phyloP scores from a whole-genome alignment of 2,888 invertebrate species.

The Rhorus exstirpatorius region DNA sequence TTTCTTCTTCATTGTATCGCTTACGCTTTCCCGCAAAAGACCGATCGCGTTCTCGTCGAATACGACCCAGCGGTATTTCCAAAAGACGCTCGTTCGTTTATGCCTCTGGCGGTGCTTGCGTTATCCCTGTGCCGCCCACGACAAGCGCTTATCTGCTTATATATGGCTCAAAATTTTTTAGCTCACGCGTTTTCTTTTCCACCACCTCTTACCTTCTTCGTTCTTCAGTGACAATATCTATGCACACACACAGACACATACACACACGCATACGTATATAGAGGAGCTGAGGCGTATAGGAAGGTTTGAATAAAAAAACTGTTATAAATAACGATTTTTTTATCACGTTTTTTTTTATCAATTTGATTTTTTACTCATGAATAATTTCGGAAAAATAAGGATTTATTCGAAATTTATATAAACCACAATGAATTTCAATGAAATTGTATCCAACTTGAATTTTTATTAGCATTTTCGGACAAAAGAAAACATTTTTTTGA shows the following conservation, averaged over 20 bases:
- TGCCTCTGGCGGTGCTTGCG: constrained; percentile 19
- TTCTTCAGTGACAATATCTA: not conserved
- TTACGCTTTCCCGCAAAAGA: constrained; percentile 4
- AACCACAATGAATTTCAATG: too few species aligned
- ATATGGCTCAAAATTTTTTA: constrained; percentile 36
- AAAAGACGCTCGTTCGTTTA: not conserved
- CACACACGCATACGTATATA: too few species aligned
- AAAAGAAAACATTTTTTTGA: too few species aligned
- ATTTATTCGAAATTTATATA: too few species aligned
- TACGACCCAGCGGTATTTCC: constrained; percentile 26
- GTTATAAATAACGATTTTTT: too few species aligned
- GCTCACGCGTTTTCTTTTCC: constrained; percentile 9
- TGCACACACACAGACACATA: not conserved
- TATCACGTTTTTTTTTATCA: too few species aligned
- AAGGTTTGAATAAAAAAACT: too few species aligned
- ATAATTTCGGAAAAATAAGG: too few species aligned
- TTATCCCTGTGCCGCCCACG: constrained; percentile 11
- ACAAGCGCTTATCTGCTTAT: constrained; percentile 11
- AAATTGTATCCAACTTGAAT: too few species aligned
- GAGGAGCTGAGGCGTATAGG: too few species aligned
- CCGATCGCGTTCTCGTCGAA: constrained; percentile 28
- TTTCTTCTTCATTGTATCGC: not conserved
- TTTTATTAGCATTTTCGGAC: too few species aligned
- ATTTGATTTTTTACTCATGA: too few species aligned
- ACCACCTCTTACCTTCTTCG: not conserved